Evolutionary conservation across 2,113 vertebrate genomes (phyloP).

Genomic region (Microtus ochrogaster): DNA sequence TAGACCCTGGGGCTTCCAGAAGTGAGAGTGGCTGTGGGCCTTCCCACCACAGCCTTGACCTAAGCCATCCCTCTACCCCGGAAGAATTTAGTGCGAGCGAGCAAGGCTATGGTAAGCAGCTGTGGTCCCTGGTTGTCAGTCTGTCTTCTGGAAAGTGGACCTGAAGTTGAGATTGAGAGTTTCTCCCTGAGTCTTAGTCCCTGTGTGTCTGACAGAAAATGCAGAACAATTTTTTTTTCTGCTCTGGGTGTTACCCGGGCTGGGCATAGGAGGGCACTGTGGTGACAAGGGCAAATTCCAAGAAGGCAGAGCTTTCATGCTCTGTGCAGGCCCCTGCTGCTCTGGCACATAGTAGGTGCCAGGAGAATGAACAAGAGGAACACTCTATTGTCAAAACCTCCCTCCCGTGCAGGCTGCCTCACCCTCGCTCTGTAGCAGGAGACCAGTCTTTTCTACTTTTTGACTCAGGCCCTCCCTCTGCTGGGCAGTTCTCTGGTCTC

Average conservation of each 20-base stretch:
- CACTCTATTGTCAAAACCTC: conserved; percentile 27
- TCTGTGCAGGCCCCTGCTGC: neutral
- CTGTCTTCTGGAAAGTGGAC: neutral
- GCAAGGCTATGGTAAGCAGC: neutral
- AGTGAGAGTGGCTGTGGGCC: neutral
- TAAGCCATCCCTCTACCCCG: neutral
- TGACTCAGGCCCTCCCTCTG: conserved; percentile 80
- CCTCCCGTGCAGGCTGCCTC: neutral
- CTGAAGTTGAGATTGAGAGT: neutral
- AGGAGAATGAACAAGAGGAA: conserved; percentile 27
- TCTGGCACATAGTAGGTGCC: neutral
- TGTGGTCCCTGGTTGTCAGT: neutral
- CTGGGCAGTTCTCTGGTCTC: conserved; percentile 73
- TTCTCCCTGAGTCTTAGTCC: neutral
- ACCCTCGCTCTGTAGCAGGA: neutral
- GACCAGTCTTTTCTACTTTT: conserved; percentile 60
- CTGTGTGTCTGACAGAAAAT: neutral
- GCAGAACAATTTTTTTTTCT: neutral
- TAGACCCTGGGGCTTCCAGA: conserved; percentile 8
- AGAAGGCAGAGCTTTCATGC: neutral
- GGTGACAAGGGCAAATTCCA: neutral
- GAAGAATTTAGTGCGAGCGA: conserved; percentile 46
- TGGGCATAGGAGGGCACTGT: neutral
- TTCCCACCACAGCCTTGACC: neutral
- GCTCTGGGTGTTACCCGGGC: neutral